These are phyloP conservation scores for Calypte anna DNA, from an alignment of 2,113 vertebrate species.

Conservation along the genomic window DNA sequence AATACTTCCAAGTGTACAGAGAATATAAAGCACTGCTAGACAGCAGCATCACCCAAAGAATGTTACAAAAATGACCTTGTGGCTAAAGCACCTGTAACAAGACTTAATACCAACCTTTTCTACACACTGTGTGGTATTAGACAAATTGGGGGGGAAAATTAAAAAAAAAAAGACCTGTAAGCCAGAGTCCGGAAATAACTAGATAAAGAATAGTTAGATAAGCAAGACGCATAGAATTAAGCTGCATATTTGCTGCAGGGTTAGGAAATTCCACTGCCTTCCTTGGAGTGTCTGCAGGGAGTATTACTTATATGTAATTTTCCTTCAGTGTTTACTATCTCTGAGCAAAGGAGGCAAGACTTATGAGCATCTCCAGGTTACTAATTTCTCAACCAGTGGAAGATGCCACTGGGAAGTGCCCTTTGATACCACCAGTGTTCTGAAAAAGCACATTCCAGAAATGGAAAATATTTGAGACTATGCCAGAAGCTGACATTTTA, in stretches of 20 bases:
- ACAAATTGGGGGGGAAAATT: background rate
- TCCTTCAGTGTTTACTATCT: constrained; percentile 14
- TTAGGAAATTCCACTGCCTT: background rate
- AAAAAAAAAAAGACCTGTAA: background rate
- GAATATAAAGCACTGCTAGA: background rate
- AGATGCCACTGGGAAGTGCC: constrained; percentile 44
- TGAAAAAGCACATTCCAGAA: constrained; percentile 23
- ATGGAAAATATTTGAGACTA: background rate
- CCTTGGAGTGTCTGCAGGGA: background rate
- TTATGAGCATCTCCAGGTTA: constrained; percentile 24
- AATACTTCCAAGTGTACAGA: background rate
- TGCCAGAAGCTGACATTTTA: constrained; percentile 23
- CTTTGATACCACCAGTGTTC: constrained; percentile 11
- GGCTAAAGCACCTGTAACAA: background rate
- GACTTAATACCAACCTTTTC: background rate
- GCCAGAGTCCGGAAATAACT: background rate
- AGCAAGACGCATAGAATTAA: background rate
- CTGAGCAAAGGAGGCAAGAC: constrained; percentile 26
- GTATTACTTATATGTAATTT: background rate
- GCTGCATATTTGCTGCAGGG: background rate
- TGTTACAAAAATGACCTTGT: background rate
- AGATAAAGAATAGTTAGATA: constrained; percentile 1
- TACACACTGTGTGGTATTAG: background rate
- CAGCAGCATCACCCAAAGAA: background rate
- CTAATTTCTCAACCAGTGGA: constrained; percentile 37